Base-by-base conservation (phyloP, 2,797 vertebrate genomes). In the Hylomyscus alleni region DNA sequence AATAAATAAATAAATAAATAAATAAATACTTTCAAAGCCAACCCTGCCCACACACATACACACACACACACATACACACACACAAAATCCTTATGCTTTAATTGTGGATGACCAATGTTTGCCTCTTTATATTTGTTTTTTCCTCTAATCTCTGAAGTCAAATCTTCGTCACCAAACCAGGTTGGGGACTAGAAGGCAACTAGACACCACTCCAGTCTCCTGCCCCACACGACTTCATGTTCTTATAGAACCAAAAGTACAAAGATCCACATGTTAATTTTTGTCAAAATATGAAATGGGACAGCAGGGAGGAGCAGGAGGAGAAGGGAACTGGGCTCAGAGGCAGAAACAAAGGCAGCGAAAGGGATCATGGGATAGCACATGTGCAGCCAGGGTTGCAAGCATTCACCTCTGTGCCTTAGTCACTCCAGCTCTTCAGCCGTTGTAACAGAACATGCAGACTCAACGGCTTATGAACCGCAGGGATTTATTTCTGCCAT, bases 131-230 rank as follows among this genome's bases (percentile, higher is more conserved):
- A 34, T 81, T 56, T 67, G 31, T 24, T 67, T 67, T 67, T 19
- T 22, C 11, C 31, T 24, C 44, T 91, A 96, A 96, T 62, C n/a
- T 94, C 24, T 75, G 72, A 90, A 13, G 7, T 85, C 47, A 94
- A 83, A 83, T 75, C 22, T 29, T 44, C 60, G 65, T 67, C 67
- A 37, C 29, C 69, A 94, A 87, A 92, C 69, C n/a, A 31, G 67
- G 95, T 69, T 93, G 76, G 69, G 76, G 89, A 91, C 54, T 87
- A 65, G 69, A 89, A 19, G 85, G 62, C 8, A 69, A 69, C 2
- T 62, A 12, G 37, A 89, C 10, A 69, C 78, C 40, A 47, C 5
- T 73, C 75, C 83, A 58, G 47, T 83, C 40, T 69, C 22, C 26
- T 26, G 62, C 88, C 47, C 80, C 40, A 91, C 10, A 67, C 17